Conservation (phyloP, 2,888 invertebrate species). For the Mimas tiliae region DNA sequence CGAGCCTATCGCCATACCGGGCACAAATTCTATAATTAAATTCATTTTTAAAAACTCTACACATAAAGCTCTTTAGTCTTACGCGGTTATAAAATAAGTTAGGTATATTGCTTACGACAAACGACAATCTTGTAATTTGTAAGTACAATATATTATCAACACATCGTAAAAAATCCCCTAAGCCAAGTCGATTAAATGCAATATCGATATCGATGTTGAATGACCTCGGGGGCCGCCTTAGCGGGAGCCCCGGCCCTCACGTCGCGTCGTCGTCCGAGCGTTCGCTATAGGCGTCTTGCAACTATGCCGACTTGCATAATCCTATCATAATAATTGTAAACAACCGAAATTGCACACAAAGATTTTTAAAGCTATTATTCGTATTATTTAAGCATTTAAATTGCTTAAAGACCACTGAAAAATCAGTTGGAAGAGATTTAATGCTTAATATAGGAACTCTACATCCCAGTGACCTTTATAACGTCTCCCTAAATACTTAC, state of each 20-base stretch:
- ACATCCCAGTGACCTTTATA: neutral
- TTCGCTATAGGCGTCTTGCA: conserved; percentile 32
- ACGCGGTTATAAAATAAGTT: no score
- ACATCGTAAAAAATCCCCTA: neutral
- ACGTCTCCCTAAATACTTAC: neutral
- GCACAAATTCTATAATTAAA: no score
- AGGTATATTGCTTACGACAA: no score
- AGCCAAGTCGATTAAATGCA: neutral
- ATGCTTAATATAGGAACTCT: neutral
- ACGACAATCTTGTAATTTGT: neutral
- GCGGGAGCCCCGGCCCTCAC: conserved; percentile 15
- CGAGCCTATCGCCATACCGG: no score
- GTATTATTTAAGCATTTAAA: neutral
- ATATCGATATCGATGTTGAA: conserved; percentile 25
- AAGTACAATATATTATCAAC: neutral
- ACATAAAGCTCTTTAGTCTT: no score
- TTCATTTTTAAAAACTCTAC: no score
- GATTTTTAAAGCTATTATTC: neutral
- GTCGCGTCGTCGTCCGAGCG: conserved; percentile 27
- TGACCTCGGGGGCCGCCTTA: conserved; percentile 21
- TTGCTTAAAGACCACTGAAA: neutral
- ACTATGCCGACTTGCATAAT: conserved; percentile 24
- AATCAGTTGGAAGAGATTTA: neutral
- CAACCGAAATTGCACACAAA: conserved; percentile 4
- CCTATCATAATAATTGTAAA: conserved; percentile 15